Evolutionary conservation across 1,140 invertebrate genomes (phyloP), one percentile per base, ranked within the genome.

Genomic region (Hormaphis cornu): DNA sequence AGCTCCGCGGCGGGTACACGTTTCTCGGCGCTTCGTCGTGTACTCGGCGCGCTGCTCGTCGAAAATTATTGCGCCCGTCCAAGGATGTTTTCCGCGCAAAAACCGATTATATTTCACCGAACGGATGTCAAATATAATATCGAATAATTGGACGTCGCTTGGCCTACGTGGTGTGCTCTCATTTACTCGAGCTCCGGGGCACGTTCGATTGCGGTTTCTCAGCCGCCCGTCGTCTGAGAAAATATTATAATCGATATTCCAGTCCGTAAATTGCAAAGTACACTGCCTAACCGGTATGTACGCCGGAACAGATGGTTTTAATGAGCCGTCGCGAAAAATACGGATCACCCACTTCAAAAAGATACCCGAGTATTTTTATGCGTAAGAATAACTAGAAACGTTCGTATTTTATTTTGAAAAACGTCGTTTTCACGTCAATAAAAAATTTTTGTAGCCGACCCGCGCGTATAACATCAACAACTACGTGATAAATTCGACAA

Each of bases 251-350:
- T 58, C 54, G 35, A 58, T 40, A 35, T 35, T n/a, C n/a, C n/a
- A n/a, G n/a, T n/a, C n/a, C 42, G 44, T 66, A 50, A 66, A 48
- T 48, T n/a, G 4, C 16, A 46, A 46, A n/a, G 42, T 46, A n/a
- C 18, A 46, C 14, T 14, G 37, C n/a, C n/a, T n/a, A n/a, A n/a
- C n/a, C n/a, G n/a, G n/a, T n/a, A n/a, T n/a, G n/a, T n/a, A n/a
- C 46, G 52, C 16, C 40, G 1, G 28, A 61, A 46, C 58, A 66
- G 61, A 66, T 66, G 61, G 61, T 66, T 66, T 66, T 66, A 66
- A 66, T 66, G 61, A 58, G 59, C n/a, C 28, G 5, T 1, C 24
- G n/a, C 33, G 18, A 56, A 14, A 8, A 37, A 5, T 9, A n/a
- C n/a, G n/a, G n/a, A n/a, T n/a, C n/a, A n/a, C n/a, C n/a, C n/a